Base-by-base conservation (phyloP, 2,113 vertebrate genomes). In the Cynopterus brachyotis region DNA sequence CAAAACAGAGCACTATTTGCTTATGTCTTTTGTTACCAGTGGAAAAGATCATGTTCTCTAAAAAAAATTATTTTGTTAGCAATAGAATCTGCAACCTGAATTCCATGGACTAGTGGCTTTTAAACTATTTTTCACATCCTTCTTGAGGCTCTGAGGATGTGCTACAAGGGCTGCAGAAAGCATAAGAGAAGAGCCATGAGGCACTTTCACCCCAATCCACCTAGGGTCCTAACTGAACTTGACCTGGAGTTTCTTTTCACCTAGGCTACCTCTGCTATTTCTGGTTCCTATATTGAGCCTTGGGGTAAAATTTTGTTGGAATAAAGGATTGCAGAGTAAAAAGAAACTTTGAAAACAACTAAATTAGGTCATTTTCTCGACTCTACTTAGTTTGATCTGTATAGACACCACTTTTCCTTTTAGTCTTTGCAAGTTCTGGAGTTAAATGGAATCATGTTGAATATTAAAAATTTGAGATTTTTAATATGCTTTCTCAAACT, bases 351-450 rank as follows among this genome's bases (percentile, higher is more conserved):
- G 70, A 94, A 96, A 87, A 95, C 40, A 94, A 80, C 60, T 69
- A 76, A 96, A 97, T 96, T 92, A 78, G 82, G 86, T 94, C 86
- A 97, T 91, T 97, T 97, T 72, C 30, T 91, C 9, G 32, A 62
- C 60, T 93, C 55, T 30, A 66, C 87, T 78, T 82, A 66, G 72
- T 97, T 95, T 95, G 57, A 91, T 95, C 76, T 90, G 50, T 76
- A 93, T 3, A 91, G 79, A 91, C 35, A 92, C 10, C 32, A 78
- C 72, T 94, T 86, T 90, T 64, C 30, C 80, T 96, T 94, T 94
- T 32, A 94, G 17, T 40, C n/a, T 42, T 89, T 95, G 45, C 76
- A 57, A 97, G 30, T n/a, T 95, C n/a, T 78, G 32, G 22, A 94
- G 84, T 30, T 93, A 96, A 97, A 85, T 85, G 24, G n/a, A 95